phyloP scores from a whole-genome alignment of 2,113 vertebrate genomes.

The Willisornis vidua region DNA sequence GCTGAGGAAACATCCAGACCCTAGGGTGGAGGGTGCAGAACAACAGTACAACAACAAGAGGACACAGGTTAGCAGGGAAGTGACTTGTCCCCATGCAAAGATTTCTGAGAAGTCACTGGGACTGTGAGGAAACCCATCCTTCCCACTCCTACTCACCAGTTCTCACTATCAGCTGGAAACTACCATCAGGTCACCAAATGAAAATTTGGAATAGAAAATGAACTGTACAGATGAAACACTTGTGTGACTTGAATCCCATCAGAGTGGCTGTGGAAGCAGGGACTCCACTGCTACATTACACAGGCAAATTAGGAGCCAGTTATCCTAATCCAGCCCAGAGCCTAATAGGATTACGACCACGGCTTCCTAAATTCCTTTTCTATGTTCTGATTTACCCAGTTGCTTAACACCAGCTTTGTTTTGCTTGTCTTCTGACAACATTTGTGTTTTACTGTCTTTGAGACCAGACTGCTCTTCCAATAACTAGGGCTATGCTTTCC shows the following conservation, averaged over 20 bases:
- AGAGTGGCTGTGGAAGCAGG: not conserved
- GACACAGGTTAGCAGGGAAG: not conserved
- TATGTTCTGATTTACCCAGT: not conserved
- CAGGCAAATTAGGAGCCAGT: not conserved
- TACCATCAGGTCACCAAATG: not conserved
- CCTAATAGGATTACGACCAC: not conserved
- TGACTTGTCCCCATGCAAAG: not conserved
- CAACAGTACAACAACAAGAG: not conserved
- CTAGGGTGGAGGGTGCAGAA: not conserved
- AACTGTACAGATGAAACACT: not conserved
- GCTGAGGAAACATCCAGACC: not conserved
- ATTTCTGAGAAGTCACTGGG: not conserved
- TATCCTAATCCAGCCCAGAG: slow-evolving; percentile 14
- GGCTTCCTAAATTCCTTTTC: slow-evolving; percentile 22
- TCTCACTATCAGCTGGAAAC: not conserved
- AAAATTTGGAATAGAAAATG: not conserved
- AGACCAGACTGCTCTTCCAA: not conserved
- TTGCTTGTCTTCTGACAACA: not conserved
- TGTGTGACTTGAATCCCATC: not conserved
- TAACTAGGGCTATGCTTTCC: not conserved
- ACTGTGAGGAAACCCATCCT: not conserved
- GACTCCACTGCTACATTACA: not conserved
- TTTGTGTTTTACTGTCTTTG: not conserved
- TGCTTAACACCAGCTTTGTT: slow-evolving; percentile 3
- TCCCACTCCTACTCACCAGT: not conserved